phyloP scores from a whole-genome alignment of 2,888 invertebrate genomes.

The Sicus ferrugineus region DNA sequence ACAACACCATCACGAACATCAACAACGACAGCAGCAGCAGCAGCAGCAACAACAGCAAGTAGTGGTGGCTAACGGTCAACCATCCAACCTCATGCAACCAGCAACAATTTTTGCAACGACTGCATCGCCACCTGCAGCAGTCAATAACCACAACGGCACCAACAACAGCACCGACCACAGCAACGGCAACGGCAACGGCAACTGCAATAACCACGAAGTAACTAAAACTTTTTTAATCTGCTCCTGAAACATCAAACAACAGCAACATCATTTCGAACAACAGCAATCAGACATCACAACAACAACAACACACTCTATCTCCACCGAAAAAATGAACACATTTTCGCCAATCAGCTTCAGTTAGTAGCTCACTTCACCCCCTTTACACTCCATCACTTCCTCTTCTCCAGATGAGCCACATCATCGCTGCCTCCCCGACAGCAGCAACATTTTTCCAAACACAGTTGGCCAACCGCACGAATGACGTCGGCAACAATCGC shows the following conservation, averaged over 20 bases:
- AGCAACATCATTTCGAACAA: constrained; percentile 31
- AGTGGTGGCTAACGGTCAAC: constrained; percentile 7
- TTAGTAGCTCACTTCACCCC: neutral
- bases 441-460: constrained; percentile 59
- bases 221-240: constrained; percentile 50
- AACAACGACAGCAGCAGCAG: constrained; percentile 50
- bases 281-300: constrained; percentile 36
- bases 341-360: neutral
- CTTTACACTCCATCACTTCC: neutral
- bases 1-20: constrained; percentile 43
- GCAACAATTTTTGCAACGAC: constrained; percentile 43
- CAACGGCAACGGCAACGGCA: constrained; percentile 44
- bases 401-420: constrained; percentile 55
- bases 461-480: constrained; percentile 48
- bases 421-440: constrained; percentile 60
- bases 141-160: constrained; percentile 11
- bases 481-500: constrained; percentile 37
- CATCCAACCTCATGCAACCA: constrained; percentile 33
- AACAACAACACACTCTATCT: constrained; percentile 40
- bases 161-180: constrained; percentile 43
- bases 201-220: constrained; percentile 56
- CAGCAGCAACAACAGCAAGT: constrained; percentile 37
- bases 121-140: constrained; percentile 43
- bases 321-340: neutral
- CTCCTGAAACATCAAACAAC: constrained; percentile 12